Conservation (phyloP, 2,797 vertebrate genomes). For the Rhinatrema bivittatum region DNA sequence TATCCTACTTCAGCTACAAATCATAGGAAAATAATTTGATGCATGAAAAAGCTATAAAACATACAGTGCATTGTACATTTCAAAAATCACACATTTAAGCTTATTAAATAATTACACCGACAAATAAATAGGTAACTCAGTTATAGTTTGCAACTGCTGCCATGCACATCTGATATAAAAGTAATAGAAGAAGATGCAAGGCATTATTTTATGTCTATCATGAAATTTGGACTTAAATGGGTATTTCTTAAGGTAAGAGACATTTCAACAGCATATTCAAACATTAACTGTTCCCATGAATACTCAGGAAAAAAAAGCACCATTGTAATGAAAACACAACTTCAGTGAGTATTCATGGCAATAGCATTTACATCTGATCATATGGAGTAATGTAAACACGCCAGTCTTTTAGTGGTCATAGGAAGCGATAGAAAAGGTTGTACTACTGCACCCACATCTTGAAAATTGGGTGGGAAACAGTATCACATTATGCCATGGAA, state of each 20-base stretch:
- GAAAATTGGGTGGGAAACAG: slow-evolving; percentile 34
- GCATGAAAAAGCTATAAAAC: slow-evolving; percentile 48
- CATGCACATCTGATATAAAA: too few relatives aligned
- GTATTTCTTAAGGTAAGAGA: slow-evolving; percentile 34
- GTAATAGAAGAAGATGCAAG: slow-evolving; percentile 43
- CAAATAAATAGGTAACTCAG: slow-evolving; percentile 78
- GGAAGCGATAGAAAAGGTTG: slow-evolving; percentile 24
- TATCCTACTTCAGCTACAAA: slow-evolving; percentile 54
- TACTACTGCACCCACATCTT: slow-evolving; percentile 24
- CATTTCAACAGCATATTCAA: slow-evolving; percentile 4
- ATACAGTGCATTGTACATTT: slow-evolving; percentile 42
- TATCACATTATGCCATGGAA: slow-evolving; percentile 26
- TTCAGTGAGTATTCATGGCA: slow-evolving; percentile 23
- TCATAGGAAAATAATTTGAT: slow-evolving; percentile 56
- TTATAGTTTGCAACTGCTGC: too few relatives aligned
- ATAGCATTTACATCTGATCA: too few relatives aligned
- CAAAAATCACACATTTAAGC: slow-evolving; percentile 52
- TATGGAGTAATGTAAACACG: too few relatives aligned
- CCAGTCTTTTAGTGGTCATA: slow-evolving; percentile 18
- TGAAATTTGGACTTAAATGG: slow-evolving; percentile 36
- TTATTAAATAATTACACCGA: slow-evolving; percentile 67
- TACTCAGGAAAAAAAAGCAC: slow-evolving; percentile 31
- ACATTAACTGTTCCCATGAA: slow-evolving; percentile 31
- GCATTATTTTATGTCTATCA: slow-evolving; percentile 38
- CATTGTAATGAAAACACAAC: slow-evolving; percentile 39